Evolutionary conservation across 2,888 invertebrate species (phyloP).

Genomic region (Muschampia plurimacula): DNA sequence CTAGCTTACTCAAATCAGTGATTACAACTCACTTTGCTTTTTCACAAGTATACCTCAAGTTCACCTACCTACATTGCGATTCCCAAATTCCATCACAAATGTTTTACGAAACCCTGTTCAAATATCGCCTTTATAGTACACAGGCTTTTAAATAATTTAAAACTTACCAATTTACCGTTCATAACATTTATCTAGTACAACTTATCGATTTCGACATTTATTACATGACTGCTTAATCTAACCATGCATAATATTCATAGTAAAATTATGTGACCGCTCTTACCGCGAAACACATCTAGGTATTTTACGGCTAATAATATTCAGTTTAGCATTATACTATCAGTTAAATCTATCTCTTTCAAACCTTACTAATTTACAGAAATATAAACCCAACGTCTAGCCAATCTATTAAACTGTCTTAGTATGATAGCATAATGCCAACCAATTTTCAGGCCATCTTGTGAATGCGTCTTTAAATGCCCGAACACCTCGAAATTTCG

Average conservation of each 20-base stretch:
- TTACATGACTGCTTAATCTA: background rate
- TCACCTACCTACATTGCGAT: conserved; percentile 11
- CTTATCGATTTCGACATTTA: background rate
- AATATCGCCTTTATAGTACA: conserved; percentile 10
- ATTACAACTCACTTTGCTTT: conserved; percentile 23
- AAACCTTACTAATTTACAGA: conserved; percentile 1
- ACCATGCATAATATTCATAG: background rate
- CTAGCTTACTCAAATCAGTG: conserved; percentile 23
- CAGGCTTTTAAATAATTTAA: conserved; percentile 25
- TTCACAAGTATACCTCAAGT: conserved; percentile 6
- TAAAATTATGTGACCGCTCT: background rate
- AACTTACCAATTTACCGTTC: conserved; percentile 1
- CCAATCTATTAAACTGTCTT: background rate
- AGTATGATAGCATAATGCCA: conserved; percentile 28
- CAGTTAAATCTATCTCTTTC: conserved; percentile 8
- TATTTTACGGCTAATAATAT: conserved; percentile 16
- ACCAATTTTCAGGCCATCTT: conserved; percentile 32
- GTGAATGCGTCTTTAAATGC: conserved; percentile 33
- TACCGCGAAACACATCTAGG: background rate
- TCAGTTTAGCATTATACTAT: conserved; percentile 19
- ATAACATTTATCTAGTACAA: background rate
- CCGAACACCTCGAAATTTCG: conserved; percentile 19
- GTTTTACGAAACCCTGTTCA: conserved; percentile 36
- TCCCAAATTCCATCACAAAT: conserved; percentile 34
- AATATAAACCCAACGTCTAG: background rate